Base-by-base conservation (phyloP, 2,797 vertebrate species). In the Artibeus lituratus region DNA sequence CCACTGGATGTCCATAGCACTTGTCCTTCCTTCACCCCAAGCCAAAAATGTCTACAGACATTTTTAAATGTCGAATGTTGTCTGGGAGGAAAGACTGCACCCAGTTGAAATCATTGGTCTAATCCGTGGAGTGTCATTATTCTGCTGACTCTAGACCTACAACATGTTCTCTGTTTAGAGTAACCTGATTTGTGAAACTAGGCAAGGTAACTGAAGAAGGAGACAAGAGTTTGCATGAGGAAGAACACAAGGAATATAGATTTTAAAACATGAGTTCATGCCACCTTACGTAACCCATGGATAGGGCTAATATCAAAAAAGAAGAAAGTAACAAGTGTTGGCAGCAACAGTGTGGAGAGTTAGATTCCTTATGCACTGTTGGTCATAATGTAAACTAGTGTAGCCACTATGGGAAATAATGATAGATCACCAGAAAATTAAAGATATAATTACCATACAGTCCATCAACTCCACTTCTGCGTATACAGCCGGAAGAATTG, bases 131-230 rank as follows among this genome's bases (percentile, higher is more conserved):
- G 15, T 83, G 37, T 35, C 39, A 6, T 87, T 81, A 42, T 67
- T 95, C 19, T 94, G 19, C 47, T 85, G 87, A 62, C 39, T 76
- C 35, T 51, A 74, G 51, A 76, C 51, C 26, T 82, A 18, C 3
- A 72, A 24, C 51, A 8, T n/a, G 74, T 65, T 90, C 74, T 94
- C 47, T 90, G 69, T 88, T 88, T 89, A 86, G 24, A 32, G 82
- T 87, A 65, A 83, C 83, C 78, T 92, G 81, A 57, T 15, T 53
- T 81, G 0, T 86, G 73, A 95, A 94, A 94, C 35, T 32, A 73
- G 84, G 32, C 69, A 9, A 95, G 1, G n/a, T 87, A 84, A 88
- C 9, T 89, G 80, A 73, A 85, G 49, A 24, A 57, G 32, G 35
- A 82, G 18, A 35, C 10, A 87, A 55, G 44, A 53, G 4, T 26